phyloP scores from a whole-genome alignment of 2,888 invertebrate genomes.

The Unio delphinus region DNA sequence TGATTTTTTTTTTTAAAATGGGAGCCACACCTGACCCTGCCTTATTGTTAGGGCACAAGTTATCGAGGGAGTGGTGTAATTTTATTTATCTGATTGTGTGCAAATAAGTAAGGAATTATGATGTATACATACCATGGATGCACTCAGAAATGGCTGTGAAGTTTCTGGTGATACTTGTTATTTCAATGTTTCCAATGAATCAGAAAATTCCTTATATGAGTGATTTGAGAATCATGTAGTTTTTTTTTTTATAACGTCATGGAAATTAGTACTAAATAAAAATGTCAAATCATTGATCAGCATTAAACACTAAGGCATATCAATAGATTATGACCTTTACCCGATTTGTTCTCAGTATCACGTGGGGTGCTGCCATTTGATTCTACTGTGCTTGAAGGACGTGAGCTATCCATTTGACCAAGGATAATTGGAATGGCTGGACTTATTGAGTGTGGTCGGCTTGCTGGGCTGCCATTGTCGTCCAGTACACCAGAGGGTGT shows the following conservation, averaged over 20 bases:
- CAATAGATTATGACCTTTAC: slow-evolving; percentile 1
- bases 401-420: slow-evolving; percentile 77
- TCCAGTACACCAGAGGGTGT: slow-evolving; percentile 78
- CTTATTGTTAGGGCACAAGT: no score
- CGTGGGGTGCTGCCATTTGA: slow-evolving; percentile 51
- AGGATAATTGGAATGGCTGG: slow-evolving; percentile 72
- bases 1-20: no score
- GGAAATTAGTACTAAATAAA: no score
- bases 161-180: background rate
- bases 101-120: background rate
- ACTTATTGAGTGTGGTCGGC: slow-evolving; percentile 77
- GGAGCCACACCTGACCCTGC: no score
- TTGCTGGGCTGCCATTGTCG: slow-evolving; percentile 47
- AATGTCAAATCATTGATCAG: no score
- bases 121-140: background rate
- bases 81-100: background rate
- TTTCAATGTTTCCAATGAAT: background rate
- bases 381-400: slow-evolving; percentile 75
- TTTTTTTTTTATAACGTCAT: no score
- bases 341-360: slow-evolving; percentile 33
- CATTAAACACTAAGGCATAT: no score
- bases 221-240: no score
- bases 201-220: no score
- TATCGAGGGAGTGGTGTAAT: no score
- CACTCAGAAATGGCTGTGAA: background rate